Percentiles rank a stretch among this genome's conserved stretches.
phyloP scores from a whole-genome alignment of 1,140 invertebrate species.

The Euwallacea similis region DNA sequence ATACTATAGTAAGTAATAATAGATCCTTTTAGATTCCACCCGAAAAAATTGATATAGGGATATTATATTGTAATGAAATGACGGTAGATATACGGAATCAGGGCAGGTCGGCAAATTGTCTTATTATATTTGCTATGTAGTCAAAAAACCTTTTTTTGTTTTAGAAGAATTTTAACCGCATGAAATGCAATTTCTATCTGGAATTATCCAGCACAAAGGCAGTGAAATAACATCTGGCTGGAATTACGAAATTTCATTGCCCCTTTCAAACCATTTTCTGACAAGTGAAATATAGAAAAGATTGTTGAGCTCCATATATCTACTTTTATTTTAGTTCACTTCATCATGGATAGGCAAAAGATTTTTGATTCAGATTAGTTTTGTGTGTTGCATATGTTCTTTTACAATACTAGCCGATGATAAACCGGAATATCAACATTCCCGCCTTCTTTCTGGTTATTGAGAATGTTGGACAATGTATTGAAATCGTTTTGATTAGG shows the following conservation, averaged over 20 bases:
- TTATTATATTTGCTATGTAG: too few species aligned
- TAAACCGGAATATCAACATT: conserved; percentile 45
- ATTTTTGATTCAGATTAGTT: background rate
- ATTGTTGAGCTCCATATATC: conserved; percentile 3
- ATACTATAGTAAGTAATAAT: background rate
- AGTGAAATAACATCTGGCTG: background rate
- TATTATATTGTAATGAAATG: too few species aligned
- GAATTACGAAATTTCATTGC: background rate
- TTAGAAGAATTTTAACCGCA: too few species aligned
- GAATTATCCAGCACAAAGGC: background rate
- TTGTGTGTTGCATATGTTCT: conserved; percentile 4
- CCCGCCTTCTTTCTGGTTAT: conserved; percentile 45
- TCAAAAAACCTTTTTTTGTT: too few species aligned
- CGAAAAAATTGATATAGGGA: too few species aligned
- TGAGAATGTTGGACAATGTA: conserved; percentile 47
- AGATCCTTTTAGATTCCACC: background rate
- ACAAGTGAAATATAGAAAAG: background rate
- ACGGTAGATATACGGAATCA: too few species aligned
- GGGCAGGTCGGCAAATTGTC: too few species aligned
- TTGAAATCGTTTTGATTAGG: conserved; percentile 50
- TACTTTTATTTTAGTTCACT: background rate
- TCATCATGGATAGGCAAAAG: conserved; percentile 7
- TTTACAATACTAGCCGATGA: conserved; percentile 40
- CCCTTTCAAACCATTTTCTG: background rate
- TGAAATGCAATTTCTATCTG: too few species aligned